Evolutionary conservation across 37 sponge, comb jelly and placozoan species (phyloP), one percentile per base, ranked within the genome.

Genomic region (Amphimedon queenslandica): DNA sequence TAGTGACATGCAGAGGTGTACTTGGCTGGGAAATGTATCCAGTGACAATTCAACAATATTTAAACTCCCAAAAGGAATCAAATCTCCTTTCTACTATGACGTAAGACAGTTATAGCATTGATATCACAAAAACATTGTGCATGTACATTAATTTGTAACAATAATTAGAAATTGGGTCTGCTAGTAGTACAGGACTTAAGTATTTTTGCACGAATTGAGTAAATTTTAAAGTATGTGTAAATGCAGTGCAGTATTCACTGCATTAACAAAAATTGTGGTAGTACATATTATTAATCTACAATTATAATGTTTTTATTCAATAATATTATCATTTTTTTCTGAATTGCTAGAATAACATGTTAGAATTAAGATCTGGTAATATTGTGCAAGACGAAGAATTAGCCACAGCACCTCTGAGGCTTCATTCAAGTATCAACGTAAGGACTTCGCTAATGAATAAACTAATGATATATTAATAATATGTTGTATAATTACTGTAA

Each of bases 1-100:
- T 16, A 83, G 85, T 0, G 90, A 90, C 64, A 82, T 90, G 76
- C 90, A 81, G 58, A 75, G 81, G 29, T 90, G 90, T 69, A 66
- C 78, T 42, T 90, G 90, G 90, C 70, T 90, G 1, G 77, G 78
- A 31, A 79, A 69, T 40, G 34, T 70, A 23, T 71, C 75, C 29
- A 68, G 36, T 6, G 47, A 38, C 30, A 47, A 5, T 58, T 73
- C 64, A 33, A 40, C 77, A 39, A 89, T 89, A 11, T 89, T 89
- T 69, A 58, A 71, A 3, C 71, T 66, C 4, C 77, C 84, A 5
- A n/a, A n/a, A n/a, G n/a, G n/a, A n/a, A n/a, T n/a, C n/a, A n/a
- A n/a, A n/a, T n/a, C 79, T 85, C 61, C 37, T 40, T 2, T 87
- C 72, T 66, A 37, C 13, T 47, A 47, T 47, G 53, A 47, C 13